Evolutionary conservation across 2,113 vertebrate species (phyloP), one percentile per base, ranked within the genome.

Genomic region (Lichenostomus cassidix): DNA sequence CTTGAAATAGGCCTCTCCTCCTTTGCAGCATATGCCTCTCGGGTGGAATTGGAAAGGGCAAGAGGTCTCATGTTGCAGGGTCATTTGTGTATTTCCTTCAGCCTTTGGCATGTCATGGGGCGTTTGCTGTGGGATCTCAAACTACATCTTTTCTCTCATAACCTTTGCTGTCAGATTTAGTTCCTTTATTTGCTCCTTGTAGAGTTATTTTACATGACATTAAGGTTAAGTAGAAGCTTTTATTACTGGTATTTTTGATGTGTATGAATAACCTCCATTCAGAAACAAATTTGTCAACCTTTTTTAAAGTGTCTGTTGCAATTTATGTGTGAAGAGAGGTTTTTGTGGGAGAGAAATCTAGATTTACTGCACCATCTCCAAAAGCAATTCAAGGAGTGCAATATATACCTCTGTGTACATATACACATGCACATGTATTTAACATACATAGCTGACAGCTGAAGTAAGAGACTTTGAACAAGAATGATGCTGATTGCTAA

Each of bases 1-100:
- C 97, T 97, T 87, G 86, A 95, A 95, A 92, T 29, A 94, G 95
- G 95, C 97, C 94, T 95, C 96, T 96, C 97, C 96, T 95, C 97
- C 95, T 98, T 97, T 96, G 96, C 93, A 97, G 97, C 97, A 94
- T 97, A 94, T 98, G 98, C 98, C 98, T 98, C 97, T 97, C 69
- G 96, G 98, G 98, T 96, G 87, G 96, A 98, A 97, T 97, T 97
- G 95, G 83, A 97, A 98, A 98, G 97, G 98, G 98, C 98, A 98
- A 98, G 98, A 98, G 98, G 98, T 98, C 90, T 98, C 94, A 97
- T 98, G 97, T 97, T 98, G 97, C 85, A 97, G 97, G 98, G 98
- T 98, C 98, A 98, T 87, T 96, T 96, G 90, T 97, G 92, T 94
- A 87, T 97, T 97, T 92, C 95, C 95, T 95, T 94, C 94, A 93